Evolutionary conservation across 30 jellyfish, hydroid and myxozoan species (phyloP).

Genomic region (Turritopsis rubra): DNA sequence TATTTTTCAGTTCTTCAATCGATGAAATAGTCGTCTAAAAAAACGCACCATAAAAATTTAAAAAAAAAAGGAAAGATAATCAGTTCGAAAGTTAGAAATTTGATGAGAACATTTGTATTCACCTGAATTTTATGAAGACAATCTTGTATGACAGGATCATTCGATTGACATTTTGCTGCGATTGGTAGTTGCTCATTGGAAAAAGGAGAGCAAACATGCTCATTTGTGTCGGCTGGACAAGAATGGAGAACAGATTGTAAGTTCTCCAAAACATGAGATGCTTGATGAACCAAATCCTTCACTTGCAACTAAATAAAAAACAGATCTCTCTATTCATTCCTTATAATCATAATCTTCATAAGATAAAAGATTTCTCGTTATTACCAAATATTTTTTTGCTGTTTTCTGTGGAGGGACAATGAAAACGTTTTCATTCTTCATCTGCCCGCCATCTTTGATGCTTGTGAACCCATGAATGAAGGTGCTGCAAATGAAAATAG

Average conservation of each 20-base stretch:
- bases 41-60: background rate
- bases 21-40: background rate
- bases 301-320: conserved; percentile 18
- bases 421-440: background rate
- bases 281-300: conserved; percentile 32
- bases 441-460: background rate
- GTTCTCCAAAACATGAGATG: conserved; percentile 29
- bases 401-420: background rate
- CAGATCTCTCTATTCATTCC: background rate
- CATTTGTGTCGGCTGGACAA: conserved; percentile 27
- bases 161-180: background rate
- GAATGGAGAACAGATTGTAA: conserved; percentile 26
- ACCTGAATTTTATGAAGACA: conserved; percentile 30
- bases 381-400: background rate
- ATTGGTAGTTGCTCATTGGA: conserved; percentile 35
- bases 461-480: background rate
- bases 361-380: background rate
- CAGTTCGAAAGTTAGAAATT: background rate
- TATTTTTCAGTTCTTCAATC: background rate
- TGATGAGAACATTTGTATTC: background rate
- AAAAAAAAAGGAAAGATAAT: background rate
- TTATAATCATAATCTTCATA: background rate
- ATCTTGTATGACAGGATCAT: conserved; percentile 9
- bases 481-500: background rate
- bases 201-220: conserved; percentile 18